A percentile compares a stretch with the other conserved stretches of the same genome.
Conservation (phyloP, 2,888 invertebrate genomes). For the Drosophila hawaiiensis region DNA sequence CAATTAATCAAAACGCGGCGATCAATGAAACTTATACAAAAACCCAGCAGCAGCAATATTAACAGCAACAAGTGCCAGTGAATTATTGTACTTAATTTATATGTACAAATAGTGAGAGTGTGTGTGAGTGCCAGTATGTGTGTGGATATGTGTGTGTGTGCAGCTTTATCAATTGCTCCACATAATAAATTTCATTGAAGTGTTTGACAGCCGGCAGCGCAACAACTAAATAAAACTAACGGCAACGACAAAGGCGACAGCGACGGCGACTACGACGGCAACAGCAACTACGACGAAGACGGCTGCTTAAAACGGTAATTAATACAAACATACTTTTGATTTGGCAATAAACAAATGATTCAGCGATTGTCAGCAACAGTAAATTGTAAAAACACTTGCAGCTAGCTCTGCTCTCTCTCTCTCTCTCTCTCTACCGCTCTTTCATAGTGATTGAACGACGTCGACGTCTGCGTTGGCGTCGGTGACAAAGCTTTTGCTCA, state of each 20-base stretch:
- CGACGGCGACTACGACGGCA: background rate
- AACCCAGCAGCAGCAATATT: slow-evolving; percentile 26
- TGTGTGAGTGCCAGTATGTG: slow-evolving; percentile 28
- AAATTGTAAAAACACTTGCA: slow-evolving; percentile 73
- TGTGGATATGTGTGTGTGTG: slow-evolving; percentile 28
- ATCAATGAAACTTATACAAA: slow-evolving; percentile 71
- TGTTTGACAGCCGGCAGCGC: slow-evolving; percentile 68
- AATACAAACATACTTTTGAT: slow-evolving; percentile 77
- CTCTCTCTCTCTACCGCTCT: background rate
- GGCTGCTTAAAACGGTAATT: slow-evolving; percentile 79
- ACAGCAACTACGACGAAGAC: slow-evolving; percentile 15
- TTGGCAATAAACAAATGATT: slow-evolving; percentile 79
- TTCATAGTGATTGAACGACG: slow-evolving; percentile 58
- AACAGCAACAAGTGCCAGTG: slow-evolving; percentile 74
- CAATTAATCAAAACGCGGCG: slow-evolving; percentile 80
- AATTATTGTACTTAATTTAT: slow-evolving; percentile 80
- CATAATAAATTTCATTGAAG: slow-evolving; percentile 74
- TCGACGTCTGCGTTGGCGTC: slow-evolving; percentile 24
- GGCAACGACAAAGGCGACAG: slow-evolving; percentile 13
- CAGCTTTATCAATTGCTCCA: slow-evolving; percentile 79
- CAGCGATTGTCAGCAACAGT: slow-evolving; percentile 76
- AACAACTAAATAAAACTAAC: slow-evolving; percentile 41
- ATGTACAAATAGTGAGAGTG: slow-evolving; percentile 64
- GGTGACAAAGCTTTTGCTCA: slow-evolving; percentile 58
- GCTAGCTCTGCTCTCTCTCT: background rate